Evolutionary conservation across 2,113 vertebrate genomes (phyloP).

Genomic region (Neotragus pygmaeus): DNA sequence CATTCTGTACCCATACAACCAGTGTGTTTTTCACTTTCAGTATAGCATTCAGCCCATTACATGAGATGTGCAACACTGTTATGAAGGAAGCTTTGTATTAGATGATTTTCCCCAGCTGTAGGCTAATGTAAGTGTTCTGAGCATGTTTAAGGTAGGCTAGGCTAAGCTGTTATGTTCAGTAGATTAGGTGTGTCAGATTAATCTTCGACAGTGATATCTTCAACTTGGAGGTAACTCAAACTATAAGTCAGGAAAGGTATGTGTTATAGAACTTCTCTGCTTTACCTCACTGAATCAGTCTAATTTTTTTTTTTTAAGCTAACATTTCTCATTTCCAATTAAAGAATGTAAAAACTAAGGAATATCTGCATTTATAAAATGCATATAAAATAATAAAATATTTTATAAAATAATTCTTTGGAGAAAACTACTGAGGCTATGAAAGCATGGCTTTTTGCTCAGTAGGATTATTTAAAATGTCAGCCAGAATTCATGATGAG

Average conservation of each 20-base stretch:
- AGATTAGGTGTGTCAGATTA: not conserved
- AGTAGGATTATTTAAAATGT: conserved; percentile 44
- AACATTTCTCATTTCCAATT: not conserved
- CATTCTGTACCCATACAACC: not conserved
- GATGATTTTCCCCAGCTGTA: not conserved
- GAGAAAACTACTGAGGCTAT: not conserved
- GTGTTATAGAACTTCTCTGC: not conserved
- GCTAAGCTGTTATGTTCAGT: not conserved
- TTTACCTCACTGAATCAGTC: not conserved
- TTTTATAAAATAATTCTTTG: conserved; percentile 17
- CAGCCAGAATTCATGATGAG: conserved; percentile 22
- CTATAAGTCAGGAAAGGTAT: not conserved
- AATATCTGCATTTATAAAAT: not conserved
- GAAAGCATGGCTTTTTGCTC: conserved; percentile 18
- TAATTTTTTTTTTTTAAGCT: not conserved
- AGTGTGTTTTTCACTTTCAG: not conserved
- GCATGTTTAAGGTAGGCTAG: not conserved
- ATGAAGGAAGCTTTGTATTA: not conserved
- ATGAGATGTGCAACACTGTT: not conserved
- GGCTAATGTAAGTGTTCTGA: not conserved
- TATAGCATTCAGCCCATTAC: not conserved
- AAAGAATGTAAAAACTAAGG: not conserved
- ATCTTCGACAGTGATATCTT: not conserved
- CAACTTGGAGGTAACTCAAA: not conserved
- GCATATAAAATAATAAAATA: no score